Base-by-base conservation (phyloP, 2,113 vertebrate species). In the Ammodytes dubius region DNA sequence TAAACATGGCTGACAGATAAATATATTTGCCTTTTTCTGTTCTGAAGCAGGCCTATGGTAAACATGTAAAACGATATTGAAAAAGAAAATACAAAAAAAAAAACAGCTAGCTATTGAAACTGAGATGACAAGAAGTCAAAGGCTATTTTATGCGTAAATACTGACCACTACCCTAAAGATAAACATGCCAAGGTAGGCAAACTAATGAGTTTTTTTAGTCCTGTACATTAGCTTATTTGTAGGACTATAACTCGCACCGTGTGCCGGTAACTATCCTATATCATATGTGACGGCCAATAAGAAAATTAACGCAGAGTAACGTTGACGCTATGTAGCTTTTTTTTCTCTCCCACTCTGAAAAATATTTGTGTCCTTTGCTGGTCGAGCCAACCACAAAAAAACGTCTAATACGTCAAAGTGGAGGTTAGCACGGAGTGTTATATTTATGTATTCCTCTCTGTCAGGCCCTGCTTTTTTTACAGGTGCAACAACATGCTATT, bases 401-500 rank as follows among this genome's bases (percentile, higher is more conserved):
- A 61, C 46, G 71, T 65, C 58, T 70, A 70, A 74, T 15, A 53
- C 46, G 43, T 40, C 12, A 45, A 27, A 77, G 72, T 58, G 46
- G 12, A 7, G 27, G 63, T 63, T 43, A 49, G 69, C 73, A 39
- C 12, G 15, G 72, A 35, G 43, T 64, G 39, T 56, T 5, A 65
- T 57, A 80, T 61, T 43, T 52, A 17, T 88, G 46, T 56, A 46
- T 57, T 74, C 64, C 40, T 74, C 72, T 54, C 15, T 74, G 87
- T 60, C 65, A 67, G 93, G 92, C 91, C 93, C 27, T 27, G 27
- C 27, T 27, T 92, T 64, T 88, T 87, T 91, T 56, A 85, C 89
- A 94, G 91, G 92, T 94, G 87, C 79, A 88, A 81, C 90, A 87
- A 90, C 93, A 93, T 93, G 93, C 89, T 90, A 90, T 89, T 86